Base-by-base conservation (phyloP, 2,888 invertebrate species). In the Tenthredo livida region DNA sequence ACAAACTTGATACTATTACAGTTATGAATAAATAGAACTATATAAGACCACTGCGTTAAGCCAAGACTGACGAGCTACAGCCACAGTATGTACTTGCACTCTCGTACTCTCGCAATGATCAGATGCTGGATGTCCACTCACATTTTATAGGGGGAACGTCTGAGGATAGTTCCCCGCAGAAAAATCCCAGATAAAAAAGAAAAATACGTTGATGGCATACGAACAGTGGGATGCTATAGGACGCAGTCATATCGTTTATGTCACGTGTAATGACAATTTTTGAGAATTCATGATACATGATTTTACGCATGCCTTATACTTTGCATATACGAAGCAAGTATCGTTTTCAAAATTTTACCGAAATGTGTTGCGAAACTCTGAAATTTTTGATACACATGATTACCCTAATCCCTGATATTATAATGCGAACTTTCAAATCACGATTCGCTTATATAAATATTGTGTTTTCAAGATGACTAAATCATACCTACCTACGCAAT, bases 111-210 rank as follows among this genome's bases (percentile, higher is more conserved):
- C 84, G 87, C 82, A 90, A 85, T 91, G 90, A 75, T 89, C 88
- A 87, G 89, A 88, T 89, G 87, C 89, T 90, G 90, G 89, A 89
- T 89, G 89, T 86, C 88, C 89, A 84, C 88, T 86, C 88, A 89
- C 86, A 88, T 90, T 91, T 91, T 91, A 91, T 91, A 91, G 85
- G 85, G 84, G 84, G 85, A 85, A 85, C 73, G 85, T 86, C 89
- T 89, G 89, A n/a, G n/a, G 67, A 33, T 25, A 67, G 43, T 90
- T 88, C 89, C 89, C 86, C 88, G 88, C 86, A 85, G 87, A 88
- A 89, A 88, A 89, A 89, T 87, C 83, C 65, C 83, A 47, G 83
- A 67, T 84, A 43, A 65, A 33, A 80, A n/a, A 61, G 37, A 80
- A n/a, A 58, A 67, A 37, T 9, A 82, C 40, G 58, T 37, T 10